Conservation (phyloP, 2,113 vertebrate genomes). For the Sturnira hondurensis region DNA sequence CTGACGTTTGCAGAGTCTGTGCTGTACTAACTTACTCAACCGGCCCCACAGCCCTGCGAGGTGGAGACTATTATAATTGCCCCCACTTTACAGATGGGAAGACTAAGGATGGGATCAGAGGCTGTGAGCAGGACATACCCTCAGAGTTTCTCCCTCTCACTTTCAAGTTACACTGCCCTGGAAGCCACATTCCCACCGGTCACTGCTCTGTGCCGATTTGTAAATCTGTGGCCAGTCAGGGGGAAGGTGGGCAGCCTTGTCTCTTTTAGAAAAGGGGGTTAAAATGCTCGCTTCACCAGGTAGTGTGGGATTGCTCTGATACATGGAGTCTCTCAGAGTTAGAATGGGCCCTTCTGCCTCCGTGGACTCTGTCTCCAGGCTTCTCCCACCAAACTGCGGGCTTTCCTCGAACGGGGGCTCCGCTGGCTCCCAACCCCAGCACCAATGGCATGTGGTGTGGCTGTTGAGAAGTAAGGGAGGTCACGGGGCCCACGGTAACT, state of each 20-base stretch:
- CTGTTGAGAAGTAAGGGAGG: not conserved
- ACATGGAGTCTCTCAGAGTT: not conserved
- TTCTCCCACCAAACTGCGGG: not conserved
- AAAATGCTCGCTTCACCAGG: not conserved
- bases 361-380: not conserved
- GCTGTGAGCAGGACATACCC: not conserved
- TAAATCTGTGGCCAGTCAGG: not conserved
- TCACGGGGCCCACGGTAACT: not conserved
- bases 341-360: not conserved
- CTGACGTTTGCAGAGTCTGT: not conserved
- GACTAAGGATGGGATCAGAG: not conserved
- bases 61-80: not conserved
- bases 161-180: not conserved
- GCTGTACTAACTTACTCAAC: not conserved
- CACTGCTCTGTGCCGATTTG: not conserved
- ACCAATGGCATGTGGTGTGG: not conserved
- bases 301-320: not conserved
- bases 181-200: not conserved
- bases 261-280: not conserved
- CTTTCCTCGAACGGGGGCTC: not conserved
- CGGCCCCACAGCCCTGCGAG: accelerated
- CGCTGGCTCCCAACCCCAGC: not conserved
- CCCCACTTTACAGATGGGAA: not conserved
- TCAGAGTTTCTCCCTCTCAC: not conserved
- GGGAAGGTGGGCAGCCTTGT: not conserved